Evolutionary conservation across 2,797 vertebrate species (phyloP), one percentile per base, ranked within the genome.

Genomic region (Threskiornis aethiopicus): DNA sequence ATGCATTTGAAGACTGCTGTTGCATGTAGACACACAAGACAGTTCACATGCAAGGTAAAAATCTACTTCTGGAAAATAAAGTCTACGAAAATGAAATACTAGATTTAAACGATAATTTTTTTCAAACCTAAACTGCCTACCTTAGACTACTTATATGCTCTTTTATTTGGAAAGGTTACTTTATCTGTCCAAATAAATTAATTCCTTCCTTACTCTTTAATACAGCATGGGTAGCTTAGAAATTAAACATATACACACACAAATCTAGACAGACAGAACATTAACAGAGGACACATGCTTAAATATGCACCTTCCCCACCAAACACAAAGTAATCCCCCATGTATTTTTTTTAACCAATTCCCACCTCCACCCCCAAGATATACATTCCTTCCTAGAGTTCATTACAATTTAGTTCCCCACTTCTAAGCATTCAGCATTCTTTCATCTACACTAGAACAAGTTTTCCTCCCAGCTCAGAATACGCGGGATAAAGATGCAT

Each of bases 401-500:
- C 21, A 42, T 35, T 49, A 82, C n/a, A 75, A 42, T 11, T 78
- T 41, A 61, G n/a, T 10, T 49, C 28, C 49, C 16, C 28, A 11
- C 22, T 87, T 64, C 72, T 25, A 28, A 1, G 2, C 33, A 24
- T n/a, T 46, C 39, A 39, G 14, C 37, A 33, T 47, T 49, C 44
- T 35, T 72, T 79, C 78, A 64, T 24, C 55, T 39, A 14, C 13
- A 31, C 13, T 26, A 35, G 31, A 42, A 61, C 0, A 31, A 75
- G n/a, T 47, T 61, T 83, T 85, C 31, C 31, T 57, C 59, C 19
- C 49, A 67, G 57, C 62, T 51, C 33, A 22, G 65, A 66, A 57
- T 0, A 14, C 44, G 39, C 1, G 7, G 37, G 22, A 16, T 69
- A 49, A 69, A 57, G 62, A 33, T 2, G 8, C 25, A 31, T 1